Evolutionary conservation across 37 sponge, comb jelly and placozoan genomes (phyloP).

Genomic region (Chondrilla cf. caribensis): DNA sequence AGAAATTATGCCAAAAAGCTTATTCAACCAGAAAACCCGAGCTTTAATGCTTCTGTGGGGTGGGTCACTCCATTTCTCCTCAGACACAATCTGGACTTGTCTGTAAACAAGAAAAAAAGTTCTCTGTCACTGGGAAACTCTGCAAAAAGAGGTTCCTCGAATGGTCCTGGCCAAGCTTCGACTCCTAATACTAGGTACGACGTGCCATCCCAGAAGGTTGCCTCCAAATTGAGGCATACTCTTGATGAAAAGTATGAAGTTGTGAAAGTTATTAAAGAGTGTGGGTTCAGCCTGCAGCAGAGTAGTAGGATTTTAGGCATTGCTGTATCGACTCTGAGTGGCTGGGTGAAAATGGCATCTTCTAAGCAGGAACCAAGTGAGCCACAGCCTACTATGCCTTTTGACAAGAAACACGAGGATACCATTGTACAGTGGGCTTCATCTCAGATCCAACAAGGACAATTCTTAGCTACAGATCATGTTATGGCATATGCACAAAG

Average conservation of each 20-base stretch:
- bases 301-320: conserved; percentile 71
- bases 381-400: background rate
- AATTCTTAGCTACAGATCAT: conserved; percentile 41
- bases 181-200: background rate
- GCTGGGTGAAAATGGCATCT: conserved; percentile 76
- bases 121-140: background rate
- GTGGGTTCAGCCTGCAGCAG: conserved; percentile 52
- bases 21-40: conserved; percentile 65
- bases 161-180: background rate
- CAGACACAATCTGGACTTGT: conserved; percentile 66
- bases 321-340: conserved; percentile 72
- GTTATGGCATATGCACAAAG: conserved; percentile 50
- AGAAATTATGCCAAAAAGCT: conserved; percentile 67
- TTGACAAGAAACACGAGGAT: conserved; percentile 49
- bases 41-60: conserved; percentile 82
- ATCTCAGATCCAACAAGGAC: conserved; percentile 32
- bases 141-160: background rate
- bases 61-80: conserved; percentile 84
- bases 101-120: conserved; percentile 31
- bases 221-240: conserved; percentile 47
- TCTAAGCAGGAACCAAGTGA: conserved; percentile 7
- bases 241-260: conserved; percentile 80
- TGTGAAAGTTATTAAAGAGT: conserved; percentile 60
- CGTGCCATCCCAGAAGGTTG: background rate
- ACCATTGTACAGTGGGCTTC: conserved; percentile 71